Percentiles rank a stretch among this genome's conserved stretches.
phyloP scores from a whole-genome alignment of 1,140 invertebrate species.

The Drosophila murphyi region DNA sequence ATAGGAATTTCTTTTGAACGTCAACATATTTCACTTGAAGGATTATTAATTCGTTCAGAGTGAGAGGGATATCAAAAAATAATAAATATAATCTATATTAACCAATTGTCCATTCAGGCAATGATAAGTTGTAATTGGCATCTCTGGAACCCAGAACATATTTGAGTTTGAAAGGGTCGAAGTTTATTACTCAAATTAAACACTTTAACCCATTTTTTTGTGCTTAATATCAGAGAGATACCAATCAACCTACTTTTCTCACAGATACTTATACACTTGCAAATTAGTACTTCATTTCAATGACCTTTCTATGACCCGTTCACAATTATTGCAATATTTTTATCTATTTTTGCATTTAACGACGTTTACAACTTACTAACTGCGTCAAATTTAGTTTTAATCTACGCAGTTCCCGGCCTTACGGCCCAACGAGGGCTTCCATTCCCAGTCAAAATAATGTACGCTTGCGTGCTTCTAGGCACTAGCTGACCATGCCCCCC shows the following conservation, averaged over 20 bases:
- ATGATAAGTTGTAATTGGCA: too few relatives aligned
- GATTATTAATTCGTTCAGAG: too few relatives aligned
- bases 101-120: too few relatives aligned
- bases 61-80: too few relatives aligned
- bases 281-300: slow-evolving; percentile 10
- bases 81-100: too few relatives aligned
- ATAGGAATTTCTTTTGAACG: too few relatives aligned
- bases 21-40: background rate
- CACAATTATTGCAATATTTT: slow-evolving; percentile 36
- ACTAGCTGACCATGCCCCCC: slow-evolving; percentile 27
- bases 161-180: too few relatives aligned
- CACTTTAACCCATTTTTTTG: too few relatives aligned
- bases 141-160: too few relatives aligned
- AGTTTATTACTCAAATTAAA: too few relatives aligned
- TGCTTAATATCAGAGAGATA: background rate
- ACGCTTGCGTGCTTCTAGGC: slow-evolving; percentile 48
- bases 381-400: slow-evolving; percentile 55
- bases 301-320: slow-evolving; percentile 65
- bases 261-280: too few relatives aligned
- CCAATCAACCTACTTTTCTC: background rate
- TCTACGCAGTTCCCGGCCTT: background rate
- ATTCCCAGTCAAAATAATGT: slow-evolving; percentile 7
- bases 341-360: slow-evolving; percentile 47
- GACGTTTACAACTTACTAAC: slow-evolving; percentile 23
- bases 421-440: slow-evolving; percentile 10